phyloP scores from a whole-genome alignment of 2,113 vertebrate species.

The Tichodroma muraria region DNA sequence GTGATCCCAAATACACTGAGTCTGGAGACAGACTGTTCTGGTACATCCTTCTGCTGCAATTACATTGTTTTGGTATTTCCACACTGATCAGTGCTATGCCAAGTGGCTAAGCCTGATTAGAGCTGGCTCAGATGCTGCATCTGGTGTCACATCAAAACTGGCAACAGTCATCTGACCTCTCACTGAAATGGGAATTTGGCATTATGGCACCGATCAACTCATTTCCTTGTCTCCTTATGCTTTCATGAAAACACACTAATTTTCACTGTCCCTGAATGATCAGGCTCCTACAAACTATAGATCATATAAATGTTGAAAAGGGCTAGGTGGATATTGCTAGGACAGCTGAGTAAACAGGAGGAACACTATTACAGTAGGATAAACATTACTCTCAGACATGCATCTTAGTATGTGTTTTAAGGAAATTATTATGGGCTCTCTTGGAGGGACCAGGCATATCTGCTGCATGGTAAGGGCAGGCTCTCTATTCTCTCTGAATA shows the following conservation, averaged over 20 bases:
- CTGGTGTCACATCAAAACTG: not conserved
- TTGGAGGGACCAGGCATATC: not conserved
- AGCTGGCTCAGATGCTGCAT: not conserved
- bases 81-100: not conserved
- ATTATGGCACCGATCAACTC: not conserved
- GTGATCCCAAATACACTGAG: not conserved
- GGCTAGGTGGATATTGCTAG: not conserved
- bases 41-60: conserved; percentile 29
- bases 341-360: not conserved
- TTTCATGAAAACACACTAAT: not conserved
- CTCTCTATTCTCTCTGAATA: not conserved
- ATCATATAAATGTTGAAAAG: not conserved
- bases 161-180: not conserved
- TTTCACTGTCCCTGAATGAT: not conserved
- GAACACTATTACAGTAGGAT: not conserved
- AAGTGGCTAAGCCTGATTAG: conserved; percentile 1
- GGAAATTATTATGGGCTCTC: not conserved
- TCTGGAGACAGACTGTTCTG: conserved; percentile 36
- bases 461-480: not conserved
- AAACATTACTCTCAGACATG: not conserved
- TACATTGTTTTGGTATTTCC: conserved; percentile 28
- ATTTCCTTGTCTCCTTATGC: not conserved
- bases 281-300: not conserved
- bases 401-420: not conserved
- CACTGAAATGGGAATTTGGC: not conserved